Evolutionary conservation across 2,113 vertebrate species (phyloP).

Genomic region (Poeciliopsis prolifica): DNA sequence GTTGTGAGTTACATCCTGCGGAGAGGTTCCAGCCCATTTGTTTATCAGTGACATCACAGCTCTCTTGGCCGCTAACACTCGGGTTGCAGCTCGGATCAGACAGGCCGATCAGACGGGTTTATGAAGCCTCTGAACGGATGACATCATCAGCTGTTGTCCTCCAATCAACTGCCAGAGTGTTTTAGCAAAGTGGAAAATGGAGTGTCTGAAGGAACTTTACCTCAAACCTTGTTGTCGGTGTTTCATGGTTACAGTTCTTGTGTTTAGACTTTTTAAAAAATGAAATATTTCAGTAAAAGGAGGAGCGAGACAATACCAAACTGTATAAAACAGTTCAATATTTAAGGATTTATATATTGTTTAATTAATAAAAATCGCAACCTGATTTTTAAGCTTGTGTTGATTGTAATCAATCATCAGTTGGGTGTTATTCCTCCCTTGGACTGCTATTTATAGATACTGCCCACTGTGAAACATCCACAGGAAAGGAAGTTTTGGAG

Average conservation of each 20-base stretch:
- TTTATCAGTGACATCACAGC: constrained; percentile 72
- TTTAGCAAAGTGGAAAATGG: constrained; percentile 22
- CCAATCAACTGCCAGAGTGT: constrained; percentile 41
- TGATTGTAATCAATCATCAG: not conserved
- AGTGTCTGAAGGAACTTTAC: not conserved
- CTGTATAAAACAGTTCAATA: not conserved
- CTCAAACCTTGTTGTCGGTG: not conserved
- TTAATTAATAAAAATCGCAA: no score
- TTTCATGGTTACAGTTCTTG: not conserved
- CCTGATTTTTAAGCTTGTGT: not conserved
- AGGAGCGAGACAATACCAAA: not conserved
- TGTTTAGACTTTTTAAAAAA: not conserved
- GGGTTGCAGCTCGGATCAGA: constrained; percentile 47
- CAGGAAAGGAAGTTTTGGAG: no score
- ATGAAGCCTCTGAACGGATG: constrained; percentile 27
- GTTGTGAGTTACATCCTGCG: constrained; percentile 64
- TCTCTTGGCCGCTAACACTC: constrained; percentile 20
- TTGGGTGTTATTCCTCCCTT: no score
- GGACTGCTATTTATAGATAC: no score
- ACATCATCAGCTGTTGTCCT: constrained; percentile 58
- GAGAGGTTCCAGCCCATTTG: constrained; percentile 68
- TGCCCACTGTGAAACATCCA: no score
- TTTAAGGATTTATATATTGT: not conserved
- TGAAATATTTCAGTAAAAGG: not conserved
- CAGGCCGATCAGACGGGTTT: constrained; percentile 44